Percentiles rank a stretch among this genome's conserved stretches.
Conservation (phyloP, 2,888 invertebrate species). For the Sylvicola cinctus region DNA sequence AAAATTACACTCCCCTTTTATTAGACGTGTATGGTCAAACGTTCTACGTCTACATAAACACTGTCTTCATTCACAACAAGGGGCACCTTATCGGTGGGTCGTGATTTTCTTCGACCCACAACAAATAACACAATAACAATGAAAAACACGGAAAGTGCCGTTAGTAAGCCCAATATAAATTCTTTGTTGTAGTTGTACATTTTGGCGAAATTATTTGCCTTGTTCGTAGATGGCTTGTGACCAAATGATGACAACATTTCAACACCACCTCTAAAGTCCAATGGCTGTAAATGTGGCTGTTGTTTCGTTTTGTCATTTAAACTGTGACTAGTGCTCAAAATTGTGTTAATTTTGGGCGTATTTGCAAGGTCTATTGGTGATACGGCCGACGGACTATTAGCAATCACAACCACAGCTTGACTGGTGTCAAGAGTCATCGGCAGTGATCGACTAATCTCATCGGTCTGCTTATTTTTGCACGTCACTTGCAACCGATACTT, state of each 20-base stretch:
- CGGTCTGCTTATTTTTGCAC: slow-evolving; percentile 15
- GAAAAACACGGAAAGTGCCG: slow-evolving; percentile 1
- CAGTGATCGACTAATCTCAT: slow-evolving; percentile 5
- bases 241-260: too few relatives aligned
- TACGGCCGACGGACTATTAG: too few relatives aligned
- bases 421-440: slow-evolving; percentile 6
- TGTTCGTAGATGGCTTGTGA: too few relatives aligned
- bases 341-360: too few relatives aligned
- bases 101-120: slow-evolving; percentile 4
- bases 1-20: too few relatives aligned
- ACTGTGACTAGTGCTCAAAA: too few relatives aligned
- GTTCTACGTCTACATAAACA: slow-evolving; percentile 4
- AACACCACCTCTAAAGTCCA: too few relatives aligned
- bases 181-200: too few relatives aligned
- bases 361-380: too few relatives aligned
- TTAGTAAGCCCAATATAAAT: slow-evolving; percentile 2
- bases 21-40: slow-evolving; percentile 10
- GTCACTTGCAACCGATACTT: slow-evolving; percentile 59
- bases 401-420: slow-evolving; percentile 4
- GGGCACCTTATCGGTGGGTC: slow-evolving; percentile 4
- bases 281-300: too few relatives aligned
- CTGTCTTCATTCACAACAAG: slow-evolving; percentile 4
- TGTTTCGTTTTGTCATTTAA: too few relatives aligned
- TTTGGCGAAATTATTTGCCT: too few relatives aligned
- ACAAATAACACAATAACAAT: slow-evolving; percentile 2